These are phyloP conservation scores for Clytia hemisphaerica DNA, from an alignment of 30 jellyfish, hydroid and myxozoan species.

Conservation along the genomic window DNA sequence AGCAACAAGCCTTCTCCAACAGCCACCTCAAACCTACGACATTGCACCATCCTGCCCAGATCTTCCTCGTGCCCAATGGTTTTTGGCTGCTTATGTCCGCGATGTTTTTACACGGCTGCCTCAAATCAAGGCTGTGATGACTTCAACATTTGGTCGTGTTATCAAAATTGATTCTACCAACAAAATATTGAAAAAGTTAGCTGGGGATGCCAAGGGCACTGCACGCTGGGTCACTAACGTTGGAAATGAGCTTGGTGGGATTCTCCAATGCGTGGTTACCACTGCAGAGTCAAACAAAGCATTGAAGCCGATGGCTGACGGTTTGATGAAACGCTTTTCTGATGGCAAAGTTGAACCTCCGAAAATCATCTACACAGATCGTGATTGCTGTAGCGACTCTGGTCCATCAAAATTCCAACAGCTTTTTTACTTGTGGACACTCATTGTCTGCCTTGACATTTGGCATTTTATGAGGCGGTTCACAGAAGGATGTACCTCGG, in stretches of 20 bases:
- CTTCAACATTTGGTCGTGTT: slow-evolving; percentile 29
- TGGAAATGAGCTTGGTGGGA: slow-evolving; percentile 55
- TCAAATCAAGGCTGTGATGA: not conserved
- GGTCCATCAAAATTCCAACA: slow-evolving; percentile 12
- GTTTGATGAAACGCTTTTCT: slow-evolving; percentile 19
- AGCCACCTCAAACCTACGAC: not conserved
- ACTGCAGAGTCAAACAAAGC: slow-evolving; percentile 11
- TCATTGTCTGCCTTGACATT: slow-evolving; percentile 32
- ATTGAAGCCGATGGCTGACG: slow-evolving; percentile 26
- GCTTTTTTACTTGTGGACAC: slow-evolving; percentile 22
- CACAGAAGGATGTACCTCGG: slow-evolving; percentile 19
- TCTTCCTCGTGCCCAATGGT: slow-evolving; percentile 37
- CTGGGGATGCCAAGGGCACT: slow-evolving; percentile 47
- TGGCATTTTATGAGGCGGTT: slow-evolving; percentile 37
- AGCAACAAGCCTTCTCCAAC: not conserved
- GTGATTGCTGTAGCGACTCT: slow-evolving; percentile 46
- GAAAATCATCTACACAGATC: slow-evolving; percentile 33
- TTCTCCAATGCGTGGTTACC: slow-evolving; percentile 22
- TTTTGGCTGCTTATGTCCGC: slow-evolving; percentile 37
- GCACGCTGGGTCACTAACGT: slow-evolving; percentile 45
- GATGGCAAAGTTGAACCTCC: slow-evolving; percentile 29
- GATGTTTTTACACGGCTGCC: slow-evolving; percentile 44
- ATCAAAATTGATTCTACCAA: slow-evolving; percentile 51
- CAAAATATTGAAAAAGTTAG: slow-evolving; percentile 33
- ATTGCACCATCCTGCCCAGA: slow-evolving; percentile 2